Evolutionary conservation across 2,888 invertebrate genomes (phyloP).

Genomic region (Hirtodrosophila alboralis): DNA sequence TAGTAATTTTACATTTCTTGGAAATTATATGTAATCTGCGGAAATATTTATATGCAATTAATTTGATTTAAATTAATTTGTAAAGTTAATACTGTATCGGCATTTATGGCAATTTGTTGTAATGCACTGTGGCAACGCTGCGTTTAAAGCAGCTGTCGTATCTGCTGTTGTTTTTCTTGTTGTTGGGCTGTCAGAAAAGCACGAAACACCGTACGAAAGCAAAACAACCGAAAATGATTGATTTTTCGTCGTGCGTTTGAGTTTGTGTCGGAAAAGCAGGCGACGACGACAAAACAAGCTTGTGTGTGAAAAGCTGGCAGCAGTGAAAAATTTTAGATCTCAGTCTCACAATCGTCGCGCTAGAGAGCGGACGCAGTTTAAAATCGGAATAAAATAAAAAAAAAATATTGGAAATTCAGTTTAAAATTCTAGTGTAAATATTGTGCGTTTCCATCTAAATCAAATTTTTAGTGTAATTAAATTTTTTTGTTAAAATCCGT

Average conservation of each 20-base stretch:
- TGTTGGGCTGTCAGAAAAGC: slow-evolving; percentile 46
- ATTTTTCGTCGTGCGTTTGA: slow-evolving; percentile 73
- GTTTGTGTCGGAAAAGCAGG: slow-evolving; percentile 66
- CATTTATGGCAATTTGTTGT: not conserved
- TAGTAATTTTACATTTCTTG: no score
- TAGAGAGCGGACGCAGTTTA: slow-evolving; percentile 67
- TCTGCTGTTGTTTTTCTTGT: slow-evolving; percentile 34
- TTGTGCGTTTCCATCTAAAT: slow-evolving; percentile 31
- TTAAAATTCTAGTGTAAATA: slow-evolving; percentile 69
- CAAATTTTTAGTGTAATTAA: slow-evolving; percentile 53
- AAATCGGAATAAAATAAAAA: slow-evolving; percentile 17
- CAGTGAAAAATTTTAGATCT: slow-evolving; percentile 55
- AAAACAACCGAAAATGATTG: slow-evolving; percentile 79
- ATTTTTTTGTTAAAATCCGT: slow-evolving; percentile 36
- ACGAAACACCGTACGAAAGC: slow-evolving; percentile 68
- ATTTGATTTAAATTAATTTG: not conserved
- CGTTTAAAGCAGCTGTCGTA: slow-evolving; percentile 56
- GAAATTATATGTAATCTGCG: no score
- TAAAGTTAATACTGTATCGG: slow-evolving; percentile 59
- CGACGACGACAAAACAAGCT: slow-evolving; percentile 54
- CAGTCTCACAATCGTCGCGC: slow-evolving; percentile 73
- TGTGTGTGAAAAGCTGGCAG: slow-evolving; percentile 39
- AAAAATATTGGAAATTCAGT: slow-evolving; percentile 36
- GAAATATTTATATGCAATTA: slow-evolving; percentile 11
- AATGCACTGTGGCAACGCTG: slow-evolving; percentile 57